Evolutionary conservation across 2,797 vertebrate genomes (phyloP), one percentile per base, ranked within the genome.

Genomic region (Urocyon cinereoargenteus): DNA sequence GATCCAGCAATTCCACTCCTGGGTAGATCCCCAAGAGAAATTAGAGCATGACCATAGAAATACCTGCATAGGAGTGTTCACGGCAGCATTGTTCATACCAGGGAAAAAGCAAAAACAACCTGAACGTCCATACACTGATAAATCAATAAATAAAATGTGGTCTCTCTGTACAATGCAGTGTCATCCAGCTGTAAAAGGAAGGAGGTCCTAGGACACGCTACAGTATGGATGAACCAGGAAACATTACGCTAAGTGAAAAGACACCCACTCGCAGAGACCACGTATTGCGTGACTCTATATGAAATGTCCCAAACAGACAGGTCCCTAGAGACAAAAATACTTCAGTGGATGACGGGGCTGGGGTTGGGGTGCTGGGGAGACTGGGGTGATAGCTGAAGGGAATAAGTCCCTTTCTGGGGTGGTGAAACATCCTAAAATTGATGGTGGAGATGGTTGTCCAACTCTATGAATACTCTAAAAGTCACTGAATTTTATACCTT

Each of bases 291-390:
- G 31, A 61, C 34, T 55, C n/a, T n/a, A n/a, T 0, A n/a, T 31
- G 66, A 64, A 85, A 81, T 51, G 18, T 34, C 61, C 36, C n/a
- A 66, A 83, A n/a, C 0, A 73, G n/a, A 34, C 64, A 93, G 16
- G 82, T 36, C 28, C 36, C 55, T 1, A 2, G 4, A 73, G 31
- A 86, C 51, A 51, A 61, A 34, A 81, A 40, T 5, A 62, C 28
- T 6, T 4, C 4, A 6, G 34, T 45, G 24, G 3, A 31, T 2
- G 16, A 7, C 0, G 16, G 40, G 12, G 2, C 36, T 26, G 0
- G 10, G 2, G 16, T 15, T 36, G 5, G 36, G 64, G 0, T 7
- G 18, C 1, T 1, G 13, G 19, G n/a, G 16, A 64, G 15, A 24
- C 12, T 21, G 49, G 6, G 24, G 11, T 16, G 18, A 45, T 4